Evolutionary conservation across 2,113 vertebrate species (phyloP).

Genomic region (Progne subis): DNA sequence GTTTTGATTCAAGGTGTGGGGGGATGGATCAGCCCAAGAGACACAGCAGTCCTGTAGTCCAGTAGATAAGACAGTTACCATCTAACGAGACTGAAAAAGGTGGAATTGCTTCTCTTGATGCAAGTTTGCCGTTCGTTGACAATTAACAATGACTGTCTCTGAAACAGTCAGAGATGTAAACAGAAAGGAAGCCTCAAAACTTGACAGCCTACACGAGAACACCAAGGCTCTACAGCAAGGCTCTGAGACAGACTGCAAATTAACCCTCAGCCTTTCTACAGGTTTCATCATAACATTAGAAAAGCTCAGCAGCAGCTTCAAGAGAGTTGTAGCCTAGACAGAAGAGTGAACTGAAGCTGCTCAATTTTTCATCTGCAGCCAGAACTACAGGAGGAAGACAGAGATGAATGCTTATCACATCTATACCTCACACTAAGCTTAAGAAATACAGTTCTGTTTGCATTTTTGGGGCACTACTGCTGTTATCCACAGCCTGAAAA

Average conservation of each 20-base stretch:
- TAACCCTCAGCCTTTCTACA: not conserved
- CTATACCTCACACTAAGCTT: not conserved
- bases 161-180: not conserved
- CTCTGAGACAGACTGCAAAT: not conserved
- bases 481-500: not conserved
- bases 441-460: not conserved
- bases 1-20: not conserved
- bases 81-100: not conserved
- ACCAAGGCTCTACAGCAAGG: not conserved
- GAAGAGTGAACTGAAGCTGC: not conserved
- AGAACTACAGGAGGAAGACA: not conserved
- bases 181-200: not conserved
- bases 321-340: not conserved
- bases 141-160: not conserved
- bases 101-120: not conserved
- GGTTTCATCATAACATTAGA: not conserved
- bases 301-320: not conserved
- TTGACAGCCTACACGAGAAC: not conserved
- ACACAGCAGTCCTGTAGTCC: not conserved
- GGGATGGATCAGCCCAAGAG: not conserved
- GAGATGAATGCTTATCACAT: not conserved
- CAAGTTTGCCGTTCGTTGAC: not conserved
- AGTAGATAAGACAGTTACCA: not conserved
- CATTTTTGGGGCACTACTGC: not conserved
- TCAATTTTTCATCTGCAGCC: not conserved